Conservation (phyloP, 1,140 invertebrate species). For the Diorhabda sublineata region DNA sequence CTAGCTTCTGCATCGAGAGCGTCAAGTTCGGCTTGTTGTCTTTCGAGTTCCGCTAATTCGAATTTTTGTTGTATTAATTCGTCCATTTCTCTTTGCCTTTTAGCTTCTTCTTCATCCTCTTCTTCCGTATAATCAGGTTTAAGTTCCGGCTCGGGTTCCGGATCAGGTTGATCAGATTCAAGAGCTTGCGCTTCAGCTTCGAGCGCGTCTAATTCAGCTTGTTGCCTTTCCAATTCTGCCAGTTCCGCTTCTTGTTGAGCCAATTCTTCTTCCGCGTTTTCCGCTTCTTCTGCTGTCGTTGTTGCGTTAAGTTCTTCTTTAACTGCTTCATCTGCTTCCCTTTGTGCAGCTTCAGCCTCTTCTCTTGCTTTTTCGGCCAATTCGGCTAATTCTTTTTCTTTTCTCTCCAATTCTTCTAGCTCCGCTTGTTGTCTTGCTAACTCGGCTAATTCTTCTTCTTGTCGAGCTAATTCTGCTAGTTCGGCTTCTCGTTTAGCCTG, state of each 20-base stretch:
- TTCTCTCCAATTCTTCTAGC: constrained; percentile 40
- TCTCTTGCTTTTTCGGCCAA: constrained; percentile 57
- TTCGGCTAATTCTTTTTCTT: constrained; percentile 57
- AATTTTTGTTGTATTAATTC: constrained; percentile 30
- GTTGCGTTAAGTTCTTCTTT: constrained; percentile 42
- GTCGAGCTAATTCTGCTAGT: constrained; percentile 55
- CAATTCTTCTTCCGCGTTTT: constrained; percentile 54
- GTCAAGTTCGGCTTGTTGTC: constrained; percentile 38
- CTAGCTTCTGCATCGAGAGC: constrained; percentile 32
- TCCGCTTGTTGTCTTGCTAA: constrained; percentile 52
- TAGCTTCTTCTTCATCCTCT: constrained; percentile 44
- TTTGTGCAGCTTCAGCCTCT: constrained; percentile 51
- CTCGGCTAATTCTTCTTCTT: constrained; percentile 57
- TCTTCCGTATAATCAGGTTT: constrained; percentile 16
- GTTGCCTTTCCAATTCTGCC: constrained; percentile 27
- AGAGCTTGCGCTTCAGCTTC: constrained; percentile 32
- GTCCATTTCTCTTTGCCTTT: constrained; percentile 35
- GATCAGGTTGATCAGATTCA: constrained; percentile 23
- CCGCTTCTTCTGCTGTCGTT: constrained; percentile 50
- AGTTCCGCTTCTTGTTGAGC: constrained; percentile 27
- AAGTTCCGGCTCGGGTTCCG: background rate
- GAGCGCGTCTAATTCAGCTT: constrained; percentile 28
- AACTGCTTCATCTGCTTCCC: constrained; percentile 54
- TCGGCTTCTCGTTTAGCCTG: constrained; percentile 54
- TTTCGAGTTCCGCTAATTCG: constrained; percentile 29